Evolutionary conservation across 2,113 vertebrate species (phyloP), one percentile per base, ranked within the genome.

Genomic region (Cygnus atratus): DNA sequence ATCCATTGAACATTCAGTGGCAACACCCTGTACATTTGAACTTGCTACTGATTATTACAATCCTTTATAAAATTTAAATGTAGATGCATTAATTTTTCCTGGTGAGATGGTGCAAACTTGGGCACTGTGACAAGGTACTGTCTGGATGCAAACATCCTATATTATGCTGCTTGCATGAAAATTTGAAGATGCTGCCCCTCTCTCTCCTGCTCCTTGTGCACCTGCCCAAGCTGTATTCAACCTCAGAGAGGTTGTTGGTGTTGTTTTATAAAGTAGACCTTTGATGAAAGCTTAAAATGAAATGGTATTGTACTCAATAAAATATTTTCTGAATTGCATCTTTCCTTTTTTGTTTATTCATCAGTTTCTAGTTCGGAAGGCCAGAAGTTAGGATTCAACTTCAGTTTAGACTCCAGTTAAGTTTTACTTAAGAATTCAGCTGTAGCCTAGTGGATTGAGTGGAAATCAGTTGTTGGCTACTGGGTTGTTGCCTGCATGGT

Each of bases 281-380:
- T 91, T 91, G 77, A 83, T 0, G 2, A 93, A 87, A 93, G 17
- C 81, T 86, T 94, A 89, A 35, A 67, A 94, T 43, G 44, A 94
- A 93, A 91, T 68, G 58, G 55, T 93, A 89, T 96, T 93, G 77
- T 96, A 96, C 71, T 97, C 92, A 97, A 97, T 97, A 97, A 97
- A 97, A 87, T 96, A 96, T 97, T 97, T 97, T 96, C 83, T 92
- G 81, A 94, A 85, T 79, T 91, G 87, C 74, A 96, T 66, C 58
- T 62, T 90, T 93, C 55, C 39, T 72, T 91, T 91, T 44, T 85
- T 7, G 41, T 91, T 75, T 68, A 25, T 88, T 41, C 21, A 48
- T 72, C 28, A 21, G 8, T 62, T 90, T 73, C 54, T 83, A 62
- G 41, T 68, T 62, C 73, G 6, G n/a, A 79, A 82, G 26, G 70